Conservation (phyloP, 2,113 vertebrate genomes). For the Antidorcas marsupialis region DNA sequence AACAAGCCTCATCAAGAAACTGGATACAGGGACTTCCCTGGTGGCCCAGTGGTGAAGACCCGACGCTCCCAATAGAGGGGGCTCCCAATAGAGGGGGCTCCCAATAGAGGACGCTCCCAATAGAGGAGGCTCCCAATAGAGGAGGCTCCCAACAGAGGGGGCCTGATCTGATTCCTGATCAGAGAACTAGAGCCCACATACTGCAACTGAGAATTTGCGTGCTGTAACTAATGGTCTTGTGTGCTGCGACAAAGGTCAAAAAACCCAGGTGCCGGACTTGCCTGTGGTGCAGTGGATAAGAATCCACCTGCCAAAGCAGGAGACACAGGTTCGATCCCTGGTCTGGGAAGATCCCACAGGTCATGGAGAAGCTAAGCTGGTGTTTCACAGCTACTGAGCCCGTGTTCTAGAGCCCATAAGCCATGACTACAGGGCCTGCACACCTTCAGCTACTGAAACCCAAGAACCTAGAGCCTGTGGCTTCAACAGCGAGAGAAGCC, state of each 20-base stretch:
- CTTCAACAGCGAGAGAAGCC: not conserved
- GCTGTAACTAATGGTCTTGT: not conserved
- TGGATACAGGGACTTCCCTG: not conserved
- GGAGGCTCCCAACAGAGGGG: not conserved
- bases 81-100: too few species aligned
- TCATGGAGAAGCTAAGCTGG: not conserved
- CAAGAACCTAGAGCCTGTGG: not conserved
- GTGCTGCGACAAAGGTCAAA: not conserved
- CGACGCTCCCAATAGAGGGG: fast-evolving
- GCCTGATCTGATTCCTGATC: not conserved
- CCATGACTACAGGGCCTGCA: not conserved
- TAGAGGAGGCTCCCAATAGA: not conserved
- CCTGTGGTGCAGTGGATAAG: not conserved
- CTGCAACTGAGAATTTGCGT: not conserved
- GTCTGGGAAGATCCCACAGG: not conserved
- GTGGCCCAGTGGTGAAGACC: not conserved
- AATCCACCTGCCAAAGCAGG: not conserved
- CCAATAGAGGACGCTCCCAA: too few species aligned
- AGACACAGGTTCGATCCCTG: not conserved
- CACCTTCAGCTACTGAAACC: not conserved
- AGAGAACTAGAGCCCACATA: not conserved
- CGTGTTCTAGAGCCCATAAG: not conserved
- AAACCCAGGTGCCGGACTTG: not conserved
- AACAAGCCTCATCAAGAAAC: not conserved
- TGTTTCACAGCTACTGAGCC: not conserved